Conservation (phyloP, 2,113 vertebrate genomes). For the Leptobrachium ailaonicum region DNA sequence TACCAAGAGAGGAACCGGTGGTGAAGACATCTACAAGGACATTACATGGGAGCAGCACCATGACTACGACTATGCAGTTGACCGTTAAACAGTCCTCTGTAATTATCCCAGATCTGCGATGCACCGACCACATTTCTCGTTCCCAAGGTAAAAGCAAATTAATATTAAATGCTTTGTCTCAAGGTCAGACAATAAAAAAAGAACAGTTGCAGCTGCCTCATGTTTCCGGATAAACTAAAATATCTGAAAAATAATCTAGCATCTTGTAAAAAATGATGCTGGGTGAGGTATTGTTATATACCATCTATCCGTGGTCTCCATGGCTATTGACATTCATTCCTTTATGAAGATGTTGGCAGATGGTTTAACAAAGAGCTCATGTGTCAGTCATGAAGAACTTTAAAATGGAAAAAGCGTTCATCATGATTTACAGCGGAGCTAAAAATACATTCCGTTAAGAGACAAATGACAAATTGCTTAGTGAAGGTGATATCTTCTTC, state of each 20-base stretch:
- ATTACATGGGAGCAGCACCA: no score
- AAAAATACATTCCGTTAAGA: constrained; percentile 35
- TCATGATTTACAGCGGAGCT: constrained; percentile 35
- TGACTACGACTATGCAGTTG: no score
- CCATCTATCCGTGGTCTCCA: not conserved
- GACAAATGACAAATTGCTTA: constrained; percentile 39
- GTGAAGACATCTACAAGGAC: no score
- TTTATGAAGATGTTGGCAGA: constrained; percentile 16
- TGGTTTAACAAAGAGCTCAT: constrained; percentile 32
- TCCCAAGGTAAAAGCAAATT: not conserved
- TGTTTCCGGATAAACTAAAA: not conserved
- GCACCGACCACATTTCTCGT: not conserved
- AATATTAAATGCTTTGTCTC: not conserved
- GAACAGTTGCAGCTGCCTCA: not conserved
- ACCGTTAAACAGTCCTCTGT: not conserved
- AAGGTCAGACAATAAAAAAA: constrained; percentile 18
- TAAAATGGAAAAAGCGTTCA: constrained; percentile 29
- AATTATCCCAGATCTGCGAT: not conserved
- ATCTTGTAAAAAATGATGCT: constrained; percentile 3
- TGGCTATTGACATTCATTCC: constrained; percentile 5
- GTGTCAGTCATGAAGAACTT: constrained; percentile 35
- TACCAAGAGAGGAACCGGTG: no score
- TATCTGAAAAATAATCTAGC: constrained; percentile 17
- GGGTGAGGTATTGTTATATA: not conserved
- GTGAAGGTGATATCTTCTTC: constrained; percentile 40